These are phyloP conservation scores for Pluvianellus socialis DNA, from an alignment of 2,113 vertebrate species.

Conservation along the genomic window DNA sequence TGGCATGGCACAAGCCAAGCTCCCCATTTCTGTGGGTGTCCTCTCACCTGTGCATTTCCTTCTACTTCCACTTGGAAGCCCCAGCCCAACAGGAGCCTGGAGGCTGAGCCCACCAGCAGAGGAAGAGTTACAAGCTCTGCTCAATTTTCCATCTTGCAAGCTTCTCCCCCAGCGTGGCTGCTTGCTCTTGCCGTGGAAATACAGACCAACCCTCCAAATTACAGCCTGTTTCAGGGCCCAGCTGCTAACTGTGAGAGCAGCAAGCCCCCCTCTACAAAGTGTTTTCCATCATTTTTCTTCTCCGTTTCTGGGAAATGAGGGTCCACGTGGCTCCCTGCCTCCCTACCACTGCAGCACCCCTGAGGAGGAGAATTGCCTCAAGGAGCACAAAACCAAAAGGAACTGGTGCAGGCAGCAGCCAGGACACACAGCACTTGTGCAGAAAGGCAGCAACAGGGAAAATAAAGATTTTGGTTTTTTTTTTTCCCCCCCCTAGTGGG, in stretches of 20 bases:
- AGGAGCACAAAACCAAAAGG: neutral
- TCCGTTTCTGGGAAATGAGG: neutral
- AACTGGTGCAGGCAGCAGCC: neutral
- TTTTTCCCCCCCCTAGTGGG: too few species aligned
- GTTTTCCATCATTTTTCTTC: neutral
- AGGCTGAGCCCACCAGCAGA: neutral
- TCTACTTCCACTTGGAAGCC: neutral
- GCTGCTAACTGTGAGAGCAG: neutral
- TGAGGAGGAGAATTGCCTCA: neutral
- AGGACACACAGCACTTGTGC: neutral
- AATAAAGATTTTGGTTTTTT: neutral
- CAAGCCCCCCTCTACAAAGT: neutral
- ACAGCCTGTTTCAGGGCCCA: neutral
- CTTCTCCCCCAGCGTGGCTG: neutral
- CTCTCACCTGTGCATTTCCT: neutral
- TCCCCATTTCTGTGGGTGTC: neutral
- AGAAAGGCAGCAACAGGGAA: neutral
- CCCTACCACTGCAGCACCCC: neutral
- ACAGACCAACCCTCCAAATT: neutral
- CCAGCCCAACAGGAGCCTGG: accelerated
- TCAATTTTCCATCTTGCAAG: neutral
- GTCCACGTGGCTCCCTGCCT: neutral
- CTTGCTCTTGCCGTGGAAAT: neutral
- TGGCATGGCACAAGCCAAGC: accelerated
- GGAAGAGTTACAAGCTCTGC: neutral